Percentiles rank a stretch among this genome's conserved stretches.
Conservation (phyloP, 2,113 vertebrate genomes). For the Gnathonemus echidnorhynchus region DNA sequence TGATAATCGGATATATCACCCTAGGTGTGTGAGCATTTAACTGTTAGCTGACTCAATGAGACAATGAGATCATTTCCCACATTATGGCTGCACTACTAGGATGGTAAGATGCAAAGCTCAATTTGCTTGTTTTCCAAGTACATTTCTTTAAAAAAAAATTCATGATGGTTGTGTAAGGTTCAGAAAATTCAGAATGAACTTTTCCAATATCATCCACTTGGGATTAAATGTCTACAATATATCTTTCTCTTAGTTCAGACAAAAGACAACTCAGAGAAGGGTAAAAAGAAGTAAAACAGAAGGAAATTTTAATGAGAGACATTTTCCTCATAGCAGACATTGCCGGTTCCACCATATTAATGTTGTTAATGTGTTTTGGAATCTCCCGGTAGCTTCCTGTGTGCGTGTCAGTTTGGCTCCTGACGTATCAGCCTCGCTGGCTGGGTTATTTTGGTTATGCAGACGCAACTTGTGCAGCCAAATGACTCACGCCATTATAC, state of each 20-base stretch:
- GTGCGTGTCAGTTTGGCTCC: conserved; percentile 7
- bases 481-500: conserved; percentile 20
- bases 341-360: background rate
- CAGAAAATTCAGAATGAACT: background rate
- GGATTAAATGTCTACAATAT: background rate
- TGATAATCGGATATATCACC: background rate
- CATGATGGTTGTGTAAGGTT: background rate
- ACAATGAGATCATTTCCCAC: background rate
- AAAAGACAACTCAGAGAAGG: background rate
- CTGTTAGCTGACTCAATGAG: background rate
- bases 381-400: background rate
- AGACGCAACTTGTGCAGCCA: conserved; percentile 13
- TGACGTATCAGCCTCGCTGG: conserved; percentile 15
- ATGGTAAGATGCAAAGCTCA: background rate
- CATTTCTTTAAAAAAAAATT: background rate
- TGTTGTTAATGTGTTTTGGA: conserved; percentile 2
- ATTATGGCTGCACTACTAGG: background rate
- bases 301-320: background rate
- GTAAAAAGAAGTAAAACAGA: background rate
- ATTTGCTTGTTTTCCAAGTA: background rate
- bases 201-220: background rate
- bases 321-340: background rate
- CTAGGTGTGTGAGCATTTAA: background rate
- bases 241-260: background rate
- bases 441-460: conserved; percentile 19